Conservation (phyloP, 2,797 vertebrate genomes). For the Rhinichthys osculus region DNA sequence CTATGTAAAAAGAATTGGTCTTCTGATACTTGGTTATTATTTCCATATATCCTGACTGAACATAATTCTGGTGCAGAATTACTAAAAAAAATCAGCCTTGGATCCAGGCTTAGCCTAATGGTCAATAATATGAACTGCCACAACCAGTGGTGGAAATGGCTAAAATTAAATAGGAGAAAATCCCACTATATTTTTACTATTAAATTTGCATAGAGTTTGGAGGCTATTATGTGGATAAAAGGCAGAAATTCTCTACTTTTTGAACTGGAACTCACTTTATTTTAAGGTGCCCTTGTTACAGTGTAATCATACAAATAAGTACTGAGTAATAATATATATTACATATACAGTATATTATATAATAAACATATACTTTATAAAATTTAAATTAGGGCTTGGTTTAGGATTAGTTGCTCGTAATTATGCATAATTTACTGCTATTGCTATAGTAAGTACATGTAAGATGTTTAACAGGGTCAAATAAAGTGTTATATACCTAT, state of each 20-base stretch:
- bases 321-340: too few relatives aligned
- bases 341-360: too few relatives aligned
- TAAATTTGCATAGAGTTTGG: neutral
- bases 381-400: too few relatives aligned
- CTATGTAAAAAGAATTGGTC: slow-evolving; percentile 12
- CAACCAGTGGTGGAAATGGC: neutral
- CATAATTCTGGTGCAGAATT: neutral
- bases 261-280: neutral
- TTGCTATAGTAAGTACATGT: too few relatives aligned
- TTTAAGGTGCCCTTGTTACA: too few relatives aligned
- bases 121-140: neutral
- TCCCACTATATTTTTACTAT: neutral
- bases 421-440: too few relatives aligned
- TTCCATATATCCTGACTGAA: neutral
- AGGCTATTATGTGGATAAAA: neutral
- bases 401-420: too few relatives aligned
- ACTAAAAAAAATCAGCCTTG: neutral
- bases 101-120: neutral
- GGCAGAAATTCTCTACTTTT: neutral
- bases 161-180: neutral
- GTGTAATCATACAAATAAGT: too few relatives aligned
- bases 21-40: neutral
- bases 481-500: neutral
- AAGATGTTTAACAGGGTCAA: too few relatives aligned
- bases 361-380: too few relatives aligned